Evolutionary conservation across 2,797 vertebrate genomes (phyloP).

Genomic region (Karalla daura): DNA sequence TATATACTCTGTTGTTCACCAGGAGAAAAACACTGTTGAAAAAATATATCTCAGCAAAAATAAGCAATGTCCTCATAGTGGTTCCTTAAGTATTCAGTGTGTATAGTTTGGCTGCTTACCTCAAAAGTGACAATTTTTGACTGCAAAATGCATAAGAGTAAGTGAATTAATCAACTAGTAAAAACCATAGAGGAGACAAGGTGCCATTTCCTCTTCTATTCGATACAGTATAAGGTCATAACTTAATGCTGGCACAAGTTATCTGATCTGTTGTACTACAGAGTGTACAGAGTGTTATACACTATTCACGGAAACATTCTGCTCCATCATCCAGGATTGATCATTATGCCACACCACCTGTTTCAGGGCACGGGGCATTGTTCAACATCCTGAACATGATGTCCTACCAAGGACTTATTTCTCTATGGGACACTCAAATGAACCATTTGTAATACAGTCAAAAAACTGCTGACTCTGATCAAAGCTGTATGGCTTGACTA

Average conservation of each 20-base stretch:
- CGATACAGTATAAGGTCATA: too few relatives aligned
- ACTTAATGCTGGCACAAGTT: too few relatives aligned
- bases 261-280: too few relatives aligned
- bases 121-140: too few relatives aligned
- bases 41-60: neutral
- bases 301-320: neutral
- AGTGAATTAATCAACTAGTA: too few relatives aligned
- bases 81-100: neutral
- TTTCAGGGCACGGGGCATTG: neutral
- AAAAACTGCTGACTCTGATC: neutral
- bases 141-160: too few relatives aligned
- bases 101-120: neutral
- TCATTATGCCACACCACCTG: constrained; percentile 5
- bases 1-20: too few relatives aligned
- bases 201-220: too few relatives aligned
- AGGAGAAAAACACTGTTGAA: too few relatives aligned
- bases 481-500: neutral
- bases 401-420: neutral
- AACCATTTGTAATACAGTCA: neutral
- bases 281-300: neutral
- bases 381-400: constrained; percentile 3
- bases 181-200: too few relatives aligned
- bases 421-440: neutral
- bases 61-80: neutral
- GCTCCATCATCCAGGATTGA: neutral